These are phyloP conservation scores for Vulpes vulpes DNA, from an alignment of 2,113 vertebrate genomes.

Conservation along the genomic window DNA sequence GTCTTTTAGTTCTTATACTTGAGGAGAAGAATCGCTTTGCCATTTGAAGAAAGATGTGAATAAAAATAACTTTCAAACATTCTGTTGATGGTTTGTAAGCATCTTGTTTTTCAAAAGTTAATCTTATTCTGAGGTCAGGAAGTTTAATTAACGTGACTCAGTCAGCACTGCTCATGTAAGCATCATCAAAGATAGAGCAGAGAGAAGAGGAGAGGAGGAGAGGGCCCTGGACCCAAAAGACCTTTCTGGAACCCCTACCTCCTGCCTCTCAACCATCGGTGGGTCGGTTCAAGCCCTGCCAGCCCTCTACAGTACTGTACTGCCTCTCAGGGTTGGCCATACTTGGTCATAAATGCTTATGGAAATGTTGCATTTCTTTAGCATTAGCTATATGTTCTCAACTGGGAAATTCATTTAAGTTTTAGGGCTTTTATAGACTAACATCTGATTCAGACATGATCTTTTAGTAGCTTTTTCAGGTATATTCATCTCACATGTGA, in stretches of 20 bases:
- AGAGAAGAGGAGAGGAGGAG: neutral
- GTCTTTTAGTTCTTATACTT: conserved; percentile 34
- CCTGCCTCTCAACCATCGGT: neutral
- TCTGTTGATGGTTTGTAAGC: neutral
- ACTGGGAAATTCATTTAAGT: neutral
- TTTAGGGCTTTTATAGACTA: neutral
- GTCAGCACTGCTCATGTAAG: neutral
- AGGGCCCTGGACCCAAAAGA: neutral
- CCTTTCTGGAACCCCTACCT: neutral
- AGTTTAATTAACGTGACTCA: neutral
- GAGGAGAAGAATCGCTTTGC: neutral
- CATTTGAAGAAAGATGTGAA: neutral
- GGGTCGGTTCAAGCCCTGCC: neutral
- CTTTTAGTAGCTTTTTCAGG: neutral
- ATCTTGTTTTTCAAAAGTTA: neutral
- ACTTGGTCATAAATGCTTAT: neutral
- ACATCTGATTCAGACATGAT: neutral
- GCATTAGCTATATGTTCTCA: neutral
- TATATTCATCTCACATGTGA: neutral
- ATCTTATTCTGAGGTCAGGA: neutral
- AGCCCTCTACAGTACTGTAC: neutral
- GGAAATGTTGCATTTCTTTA: neutral
- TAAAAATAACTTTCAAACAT: neutral
- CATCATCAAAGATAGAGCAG: neutral
- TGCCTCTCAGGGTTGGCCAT: neutral